phyloP scores from a whole-genome alignment of 2,888 invertebrate species.

The Caenorhabditis panamensis region DNA sequence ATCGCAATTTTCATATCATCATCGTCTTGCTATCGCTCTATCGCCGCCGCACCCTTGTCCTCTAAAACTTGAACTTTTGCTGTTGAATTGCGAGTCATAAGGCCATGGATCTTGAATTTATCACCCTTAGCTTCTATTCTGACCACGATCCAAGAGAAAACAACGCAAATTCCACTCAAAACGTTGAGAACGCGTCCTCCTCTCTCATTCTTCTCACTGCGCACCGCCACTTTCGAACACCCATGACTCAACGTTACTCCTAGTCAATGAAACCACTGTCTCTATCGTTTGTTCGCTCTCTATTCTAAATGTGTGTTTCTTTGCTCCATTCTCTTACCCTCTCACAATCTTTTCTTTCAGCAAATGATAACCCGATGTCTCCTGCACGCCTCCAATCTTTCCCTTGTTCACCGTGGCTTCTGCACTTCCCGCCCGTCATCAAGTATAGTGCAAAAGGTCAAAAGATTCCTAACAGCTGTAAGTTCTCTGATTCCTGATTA shows the following conservation, averaged over 20 bases:
- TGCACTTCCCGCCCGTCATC: constrained; percentile 35
- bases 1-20: not conserved
- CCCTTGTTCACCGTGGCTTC: constrained; percentile 25
- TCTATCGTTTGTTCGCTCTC: too few species aligned
- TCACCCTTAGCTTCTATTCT: too few species aligned
- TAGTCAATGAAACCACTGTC: too few species aligned
- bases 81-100: constrained; percentile 1
- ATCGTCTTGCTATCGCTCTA: not conserved
- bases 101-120: not conserved
- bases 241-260: too few species aligned
- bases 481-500: too few species aligned
- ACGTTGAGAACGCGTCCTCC: not conserved
- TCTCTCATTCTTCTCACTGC: not conserved
- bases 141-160: too few species aligned
- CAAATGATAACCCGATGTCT: constrained; percentile 49
- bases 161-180: not conserved
- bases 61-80: not conserved
- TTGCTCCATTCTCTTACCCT: too few species aligned
- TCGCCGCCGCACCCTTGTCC: not conserved
- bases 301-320: too few species aligned
- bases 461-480: constrained; percentile 60
- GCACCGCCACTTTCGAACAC: constrained; percentile 6
- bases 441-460: constrained; percentile 46
- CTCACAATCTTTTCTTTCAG: too few species aligned
- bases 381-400: not conserved